Percentiles rank a stretch among this genome's conserved stretches.
These are phyloP conservation scores for Periophthalmodon schlosseri DNA, from an alignment of 2,113 vertebrate genomes.

Conservation along the genomic window DNA sequence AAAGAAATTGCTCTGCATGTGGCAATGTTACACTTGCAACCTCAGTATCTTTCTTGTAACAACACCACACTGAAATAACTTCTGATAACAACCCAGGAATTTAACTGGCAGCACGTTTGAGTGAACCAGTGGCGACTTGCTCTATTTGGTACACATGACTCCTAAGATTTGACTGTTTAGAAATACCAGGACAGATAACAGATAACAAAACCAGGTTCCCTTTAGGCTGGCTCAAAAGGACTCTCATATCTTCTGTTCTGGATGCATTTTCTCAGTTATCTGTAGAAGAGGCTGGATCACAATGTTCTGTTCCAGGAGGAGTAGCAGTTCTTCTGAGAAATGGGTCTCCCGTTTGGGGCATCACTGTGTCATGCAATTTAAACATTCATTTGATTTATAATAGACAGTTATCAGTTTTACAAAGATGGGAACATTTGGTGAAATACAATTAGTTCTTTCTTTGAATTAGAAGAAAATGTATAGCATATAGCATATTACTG, in stretches of 20 bases:
- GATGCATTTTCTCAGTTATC: not conserved
- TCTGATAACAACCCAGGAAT: not conserved
- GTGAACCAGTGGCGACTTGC: not conserved
- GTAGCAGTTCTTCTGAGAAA: not conserved
- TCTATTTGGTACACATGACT: not conserved
- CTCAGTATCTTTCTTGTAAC: not conserved
- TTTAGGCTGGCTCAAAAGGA: not conserved
- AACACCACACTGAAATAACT: not conserved
- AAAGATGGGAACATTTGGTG: not conserved
- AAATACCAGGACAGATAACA: not conserved
- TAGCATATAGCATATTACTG: too few relatives aligned
- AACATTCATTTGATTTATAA: not conserved
- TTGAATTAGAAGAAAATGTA: too few relatives aligned
- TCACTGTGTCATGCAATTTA: not conserved
- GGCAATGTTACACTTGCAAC: not conserved
- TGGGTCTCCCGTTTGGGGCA: not conserved
- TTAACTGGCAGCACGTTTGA: not conserved
- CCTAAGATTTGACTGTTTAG: not conserved
- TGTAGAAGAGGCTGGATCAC: not conserved
- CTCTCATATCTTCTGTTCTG: not conserved
- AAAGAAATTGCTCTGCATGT: not conserved
- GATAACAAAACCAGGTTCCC: not conserved
- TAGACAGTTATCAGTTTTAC: not conserved
- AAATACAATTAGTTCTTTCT: not conserved
- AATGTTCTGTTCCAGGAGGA: not conserved